Base-by-base conservation (phyloP, 2,888 invertebrate species). In the Polia nebulosa region DNA sequence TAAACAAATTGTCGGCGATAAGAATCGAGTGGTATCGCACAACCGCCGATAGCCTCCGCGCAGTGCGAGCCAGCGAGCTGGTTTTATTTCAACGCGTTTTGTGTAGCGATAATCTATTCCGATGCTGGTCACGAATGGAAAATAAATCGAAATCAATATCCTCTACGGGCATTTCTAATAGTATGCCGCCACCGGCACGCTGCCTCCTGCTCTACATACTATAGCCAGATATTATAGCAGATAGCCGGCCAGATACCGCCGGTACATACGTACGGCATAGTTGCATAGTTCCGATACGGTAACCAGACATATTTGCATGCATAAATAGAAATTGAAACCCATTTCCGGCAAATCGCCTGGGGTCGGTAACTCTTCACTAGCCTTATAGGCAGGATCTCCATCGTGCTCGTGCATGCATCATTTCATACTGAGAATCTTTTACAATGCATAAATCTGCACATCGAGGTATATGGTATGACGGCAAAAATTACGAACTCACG, bases 131-230 rank as follows among this genome's bases (percentile, higher is more conserved):
- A 93, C 91, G 91, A 92, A 91, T 88, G 87, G 89, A 90, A 92
- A 94, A 94, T 93, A 93, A 93, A 94, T 93, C 91, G 91, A 89
- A 92, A 93, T 94, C 94, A 93, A 93, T 94, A 93, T 92, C 86
- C 87, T 88, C 87, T 85, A 81, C 84, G 83, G 87, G 85, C 85
- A 90, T 90, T 91, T 92, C 92, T 93, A 94, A 93, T 92, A 91
- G 89, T 85, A 83, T 82, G 87, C 88, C 88, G 89, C 88, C 87
- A 85, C 84, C 76, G 87, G 81, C 72, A 78, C 80, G 77, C 81
- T 71, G 71, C 72, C 74, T 72, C 52, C 55, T 59, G 76, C 64
- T 74, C 78, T 58, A 76, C 51, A 76, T 72, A 65, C 60, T 70
- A 73, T 73, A 74, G 53, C 29, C 47, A 60, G 47, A 61, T 76